Evolutionary conservation across 2,888 invertebrate genomes (phyloP).

Genomic region (Campoplex capitator): DNA sequence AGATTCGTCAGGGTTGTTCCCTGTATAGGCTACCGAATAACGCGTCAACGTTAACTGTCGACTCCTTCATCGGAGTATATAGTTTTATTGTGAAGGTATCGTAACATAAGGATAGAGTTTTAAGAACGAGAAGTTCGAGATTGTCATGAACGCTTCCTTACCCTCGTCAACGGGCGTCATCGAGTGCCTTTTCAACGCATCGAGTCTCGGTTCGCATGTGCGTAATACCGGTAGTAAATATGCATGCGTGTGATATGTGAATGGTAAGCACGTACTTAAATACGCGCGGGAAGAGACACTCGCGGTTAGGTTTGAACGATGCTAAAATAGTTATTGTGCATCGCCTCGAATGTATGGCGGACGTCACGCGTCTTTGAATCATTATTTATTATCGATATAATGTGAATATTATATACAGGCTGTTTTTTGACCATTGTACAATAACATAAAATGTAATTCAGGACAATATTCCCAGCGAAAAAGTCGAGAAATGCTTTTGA

Average conservation of each 20-base stretch:
- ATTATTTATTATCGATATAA: constrained; percentile 10
- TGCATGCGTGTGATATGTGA: constrained; percentile 3
- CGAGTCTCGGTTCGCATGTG: constrained; percentile 30
- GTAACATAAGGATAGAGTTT: constrained; percentile 15
- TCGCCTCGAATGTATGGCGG: constrained; percentile 41
- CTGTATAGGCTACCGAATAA: constrained; percentile 39
- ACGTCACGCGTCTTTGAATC: constrained; percentile 54
- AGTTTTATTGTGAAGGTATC: constrained; percentile 14
- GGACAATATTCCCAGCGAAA: no score
- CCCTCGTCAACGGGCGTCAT: constrained; percentile 54
- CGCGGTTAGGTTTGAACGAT: constrained; percentile 52
- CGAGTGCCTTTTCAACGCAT: constrained; percentile 38
- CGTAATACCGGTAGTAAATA: constrained; percentile 28
- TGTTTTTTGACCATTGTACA: neutral
- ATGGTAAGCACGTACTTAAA: constrained; percentile 55
- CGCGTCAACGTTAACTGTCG: constrained; percentile 30
- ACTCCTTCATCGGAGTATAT: constrained; percentile 12
- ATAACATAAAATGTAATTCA: no score
- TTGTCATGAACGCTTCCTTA: constrained; percentile 44
- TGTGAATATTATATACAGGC: neutral
- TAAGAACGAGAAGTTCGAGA: constrained; percentile 11
- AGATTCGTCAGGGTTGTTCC: constrained; percentile 50
- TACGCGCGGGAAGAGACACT: constrained; percentile 35
- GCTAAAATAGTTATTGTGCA: constrained; percentile 66
- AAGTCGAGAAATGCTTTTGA: neutral